Conservation (phyloP, 1,140 invertebrate genomes). For the Gryllus bimaculatus region DNA sequence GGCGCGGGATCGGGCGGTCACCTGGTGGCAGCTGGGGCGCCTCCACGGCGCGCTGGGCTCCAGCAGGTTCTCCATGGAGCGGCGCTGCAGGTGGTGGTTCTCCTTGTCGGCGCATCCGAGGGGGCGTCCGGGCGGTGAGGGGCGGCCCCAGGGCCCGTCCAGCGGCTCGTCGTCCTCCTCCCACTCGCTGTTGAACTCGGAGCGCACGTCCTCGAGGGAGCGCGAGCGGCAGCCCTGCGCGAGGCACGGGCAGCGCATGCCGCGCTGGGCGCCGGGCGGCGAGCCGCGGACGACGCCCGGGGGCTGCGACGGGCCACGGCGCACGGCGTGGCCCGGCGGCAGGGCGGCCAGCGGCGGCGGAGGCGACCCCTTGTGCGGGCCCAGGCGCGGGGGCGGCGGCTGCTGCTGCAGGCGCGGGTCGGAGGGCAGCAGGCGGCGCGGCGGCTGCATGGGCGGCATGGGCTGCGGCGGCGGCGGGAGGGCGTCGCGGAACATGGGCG, state of each 20-base stretch:
- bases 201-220: constrained; percentile 59
- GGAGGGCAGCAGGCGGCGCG: constrained; percentile 23
- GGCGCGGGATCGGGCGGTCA: background rate
- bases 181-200: constrained; percentile 42
- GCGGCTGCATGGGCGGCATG: constrained; percentile 43
- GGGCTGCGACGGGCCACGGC: constrained; percentile 28
- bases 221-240: constrained; percentile 42
- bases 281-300: constrained; percentile 31
- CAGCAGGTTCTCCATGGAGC: constrained; percentile 57
- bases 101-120: constrained; percentile 8
- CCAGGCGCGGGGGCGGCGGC: constrained; percentile 51
- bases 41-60: constrained; percentile 35
- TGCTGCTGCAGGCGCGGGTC: constrained; percentile 32
- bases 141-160: constrained; percentile 30
- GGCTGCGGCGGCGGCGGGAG: constrained; percentile 45
- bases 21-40: constrained; percentile 30
- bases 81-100: constrained; percentile 35
- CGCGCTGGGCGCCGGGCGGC: constrained; percentile 29
- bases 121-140: background rate
- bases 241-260: constrained; percentile 24
- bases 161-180: constrained; percentile 42
- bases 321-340: constrained; percentile 25
- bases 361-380: constrained; percentile 39
- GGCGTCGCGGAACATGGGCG: constrained; percentile 54
- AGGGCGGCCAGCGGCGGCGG: constrained; percentile 34